Conservation (phyloP, 2,797 vertebrate genomes). For the Propithecus deckenii region DNA sequence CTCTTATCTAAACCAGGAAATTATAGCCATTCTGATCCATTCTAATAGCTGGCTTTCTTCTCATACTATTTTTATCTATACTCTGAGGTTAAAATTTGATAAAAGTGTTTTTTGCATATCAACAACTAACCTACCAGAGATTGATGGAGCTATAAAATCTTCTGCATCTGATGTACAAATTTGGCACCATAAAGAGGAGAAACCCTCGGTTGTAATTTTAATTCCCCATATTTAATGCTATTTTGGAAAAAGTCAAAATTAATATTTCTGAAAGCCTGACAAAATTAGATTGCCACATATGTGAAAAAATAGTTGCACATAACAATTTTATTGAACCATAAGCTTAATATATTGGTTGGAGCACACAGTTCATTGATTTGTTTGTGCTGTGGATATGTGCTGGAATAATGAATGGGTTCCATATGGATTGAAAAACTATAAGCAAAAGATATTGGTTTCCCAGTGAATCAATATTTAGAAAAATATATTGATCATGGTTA, state of each 20-base stretch:
- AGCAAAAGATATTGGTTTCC: constrained; percentile 40
- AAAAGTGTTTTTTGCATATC: neutral
- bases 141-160: neutral
- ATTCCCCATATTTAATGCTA: neutral
- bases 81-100: neutral
- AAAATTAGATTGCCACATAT: neutral
- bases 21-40: neutral
- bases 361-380: constrained; percentile 8
- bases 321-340: constrained; percentile 4
- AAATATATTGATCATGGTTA: constrained; percentile 46
- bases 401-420: constrained; percentile 41
- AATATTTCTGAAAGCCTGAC: neutral
- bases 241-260: constrained; percentile 4
- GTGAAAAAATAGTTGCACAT: neutral
- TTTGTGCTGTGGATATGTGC: constrained; percentile 47
- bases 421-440: constrained; percentile 34
- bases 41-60: neutral
- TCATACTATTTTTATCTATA: neutral
- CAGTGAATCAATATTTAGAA: constrained; percentile 50
- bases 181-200: neutral
- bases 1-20: neutral
- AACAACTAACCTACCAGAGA: neutral
- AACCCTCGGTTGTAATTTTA: neutral
- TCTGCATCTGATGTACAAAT: neutral
- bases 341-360: constrained; percentile 17